Conservation (phyloP, 2,797 vertebrate species). For the Spinus pinus region DNA sequence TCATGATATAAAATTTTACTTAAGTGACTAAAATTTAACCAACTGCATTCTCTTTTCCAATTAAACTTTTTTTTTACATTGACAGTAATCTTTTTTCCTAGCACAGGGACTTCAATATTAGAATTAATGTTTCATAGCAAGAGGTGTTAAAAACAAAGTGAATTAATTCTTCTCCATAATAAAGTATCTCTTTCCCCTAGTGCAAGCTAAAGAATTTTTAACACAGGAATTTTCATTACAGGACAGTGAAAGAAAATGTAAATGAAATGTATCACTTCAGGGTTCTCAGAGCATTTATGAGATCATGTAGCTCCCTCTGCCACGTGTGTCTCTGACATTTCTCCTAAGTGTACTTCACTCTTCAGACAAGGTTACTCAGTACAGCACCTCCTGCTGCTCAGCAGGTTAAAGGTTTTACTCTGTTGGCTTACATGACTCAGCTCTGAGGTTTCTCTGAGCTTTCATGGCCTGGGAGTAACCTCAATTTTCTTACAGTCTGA, state of each 20-base stretch:
- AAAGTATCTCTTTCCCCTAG: neutral
- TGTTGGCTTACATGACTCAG: neutral
- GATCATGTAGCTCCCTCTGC: neutral
- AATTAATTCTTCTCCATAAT: neutral
- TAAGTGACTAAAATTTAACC: neutral
- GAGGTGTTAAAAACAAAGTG: neutral
- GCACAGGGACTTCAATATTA: neutral
- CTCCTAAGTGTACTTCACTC: neutral
- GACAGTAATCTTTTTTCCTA: neutral
- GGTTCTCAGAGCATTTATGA: neutral
- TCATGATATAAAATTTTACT: neutral
- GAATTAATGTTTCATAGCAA: neutral
- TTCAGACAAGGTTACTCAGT: neutral
- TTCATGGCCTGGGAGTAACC: neutral
- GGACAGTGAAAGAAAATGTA: neutral
- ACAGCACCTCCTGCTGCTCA: neutral
- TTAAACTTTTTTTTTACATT: neutral
- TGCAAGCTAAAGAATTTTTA: neutral
- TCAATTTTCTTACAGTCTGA: neutral
- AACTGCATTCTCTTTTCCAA: neutral
- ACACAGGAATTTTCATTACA: neutral
- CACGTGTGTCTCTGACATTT: neutral
- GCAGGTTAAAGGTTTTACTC: neutral
- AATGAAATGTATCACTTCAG: neutral
- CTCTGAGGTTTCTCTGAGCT: neutral